Conservation (phyloP, 2,797 vertebrate genomes). For the Saxicola maurus region DNA sequence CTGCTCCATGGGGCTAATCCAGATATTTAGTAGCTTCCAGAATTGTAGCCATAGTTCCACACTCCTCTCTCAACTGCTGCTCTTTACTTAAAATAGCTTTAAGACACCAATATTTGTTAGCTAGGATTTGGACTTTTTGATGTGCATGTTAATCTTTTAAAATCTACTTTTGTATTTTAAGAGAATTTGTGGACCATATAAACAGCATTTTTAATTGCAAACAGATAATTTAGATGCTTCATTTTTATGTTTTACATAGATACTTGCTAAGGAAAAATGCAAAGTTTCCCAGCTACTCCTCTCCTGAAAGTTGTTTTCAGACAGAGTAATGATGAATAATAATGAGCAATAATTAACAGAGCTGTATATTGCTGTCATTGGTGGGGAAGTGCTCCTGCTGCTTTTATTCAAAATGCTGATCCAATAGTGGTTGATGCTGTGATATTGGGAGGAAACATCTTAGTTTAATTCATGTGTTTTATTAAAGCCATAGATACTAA, state of each 20-base stretch:
- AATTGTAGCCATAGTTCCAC: not conserved
- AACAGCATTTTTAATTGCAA: not conserved
- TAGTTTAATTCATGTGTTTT: not conserved
- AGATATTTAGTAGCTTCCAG: not conserved
- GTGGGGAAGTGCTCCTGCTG: not conserved
- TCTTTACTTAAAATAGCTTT: not conserved
- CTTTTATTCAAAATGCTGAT: not conserved
- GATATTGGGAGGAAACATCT: not conserved
- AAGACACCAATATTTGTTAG: not conserved
- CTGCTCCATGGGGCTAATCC: not conserved
- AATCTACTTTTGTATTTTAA: not conserved
- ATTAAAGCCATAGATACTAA: not conserved
- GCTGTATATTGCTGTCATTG: not conserved
- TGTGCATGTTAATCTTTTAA: not conserved
- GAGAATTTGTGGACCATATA: not conserved
- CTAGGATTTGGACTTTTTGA: not conserved
- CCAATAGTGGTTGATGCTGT: not conserved
- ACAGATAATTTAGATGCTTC: not conserved
- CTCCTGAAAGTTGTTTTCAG: not conserved
- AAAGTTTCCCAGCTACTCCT: not conserved
- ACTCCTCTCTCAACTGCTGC: fast-evolving
- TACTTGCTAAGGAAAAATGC: not conserved
- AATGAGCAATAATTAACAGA: not conserved
- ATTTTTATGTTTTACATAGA: not conserved
- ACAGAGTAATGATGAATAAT: not conserved